These are phyloP conservation scores for Phrynocephalus guinanensis DNA, from an alignment of 2,797 vertebrate species.

Conservation along the genomic window DNA sequence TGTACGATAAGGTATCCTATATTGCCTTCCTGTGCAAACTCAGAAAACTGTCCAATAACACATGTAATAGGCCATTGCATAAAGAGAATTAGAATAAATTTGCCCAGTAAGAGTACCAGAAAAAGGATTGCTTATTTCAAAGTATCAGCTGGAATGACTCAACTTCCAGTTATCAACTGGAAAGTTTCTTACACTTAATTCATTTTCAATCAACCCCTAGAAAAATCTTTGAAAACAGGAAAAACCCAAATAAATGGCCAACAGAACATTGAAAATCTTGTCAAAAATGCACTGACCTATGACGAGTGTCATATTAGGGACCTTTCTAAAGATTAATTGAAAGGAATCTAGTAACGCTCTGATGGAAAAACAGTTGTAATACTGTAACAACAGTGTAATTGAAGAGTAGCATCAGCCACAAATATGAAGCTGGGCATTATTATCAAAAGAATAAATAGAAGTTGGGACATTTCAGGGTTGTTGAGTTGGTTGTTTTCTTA, in stretches of 20 bases:
- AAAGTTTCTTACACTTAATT: conserved; percentile 8
- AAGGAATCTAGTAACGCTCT: conserved; percentile 44
- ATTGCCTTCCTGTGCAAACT: too few species aligned
- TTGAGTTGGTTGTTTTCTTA: too few species aligned
- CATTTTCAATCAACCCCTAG: conserved; percentile 24
- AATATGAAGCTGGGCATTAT: conserved; percentile 25
- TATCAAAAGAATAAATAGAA: conserved; percentile 17
- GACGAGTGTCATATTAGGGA: background rate
- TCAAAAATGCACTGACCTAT: conserved; percentile 38
- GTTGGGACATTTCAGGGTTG: background rate
- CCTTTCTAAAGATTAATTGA: background rate
- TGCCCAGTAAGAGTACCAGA: rapidly evolving
- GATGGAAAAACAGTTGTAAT: conserved; percentile 16
- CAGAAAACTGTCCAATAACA: too few species aligned
- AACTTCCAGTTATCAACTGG: background rate
- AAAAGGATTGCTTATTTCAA: background rate
- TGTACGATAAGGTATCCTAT: too few species aligned
- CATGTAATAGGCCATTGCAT: too few species aligned
- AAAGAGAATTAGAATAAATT: too few species aligned
- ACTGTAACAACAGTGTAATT: conserved; percentile 20
- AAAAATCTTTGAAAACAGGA: conserved; percentile 32
- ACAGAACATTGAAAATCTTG: conserved; percentile 24
- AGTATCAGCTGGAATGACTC: too few species aligned
- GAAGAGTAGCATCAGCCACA: conserved; percentile 35
- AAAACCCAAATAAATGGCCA: background rate